Evolutionary conservation across 1,140 invertebrate genomes (phyloP).

Genomic region (Cydia fagiglandana): DNA sequence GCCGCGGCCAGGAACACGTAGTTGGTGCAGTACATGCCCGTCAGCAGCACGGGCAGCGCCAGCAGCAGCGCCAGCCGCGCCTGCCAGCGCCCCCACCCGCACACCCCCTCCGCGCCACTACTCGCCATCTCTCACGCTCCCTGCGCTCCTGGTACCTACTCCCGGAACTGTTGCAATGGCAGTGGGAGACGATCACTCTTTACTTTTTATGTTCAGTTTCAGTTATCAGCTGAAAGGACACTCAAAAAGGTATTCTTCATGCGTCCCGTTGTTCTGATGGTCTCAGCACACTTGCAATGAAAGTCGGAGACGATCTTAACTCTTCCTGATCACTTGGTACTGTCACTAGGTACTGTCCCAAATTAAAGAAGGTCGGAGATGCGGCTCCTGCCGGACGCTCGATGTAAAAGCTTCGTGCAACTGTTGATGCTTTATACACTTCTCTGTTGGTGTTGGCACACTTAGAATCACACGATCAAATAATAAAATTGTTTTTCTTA

Average conservation of each 20-base stretch:
- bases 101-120: slow-evolving; percentile 44
- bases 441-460: no score
- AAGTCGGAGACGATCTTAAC: no score
- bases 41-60: slow-evolving; percentile 80
- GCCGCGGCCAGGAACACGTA: slow-evolving; percentile 82
- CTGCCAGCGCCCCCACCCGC: slow-evolving; percentile 65
- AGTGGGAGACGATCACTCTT: neutral
- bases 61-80: slow-evolving; percentile 65
- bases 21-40: slow-evolving; percentile 81
- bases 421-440: no score
- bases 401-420: neutral
- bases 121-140: slow-evolving; percentile 12
- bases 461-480: no score
- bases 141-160: neutral
- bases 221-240: no score
- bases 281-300: no score
- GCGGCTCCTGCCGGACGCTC: neutral
- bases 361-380: no score
- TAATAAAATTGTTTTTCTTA: no score
- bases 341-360: no score
- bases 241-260: neutral
- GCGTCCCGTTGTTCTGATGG: neutral
- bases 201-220: no score
- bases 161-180: neutral
- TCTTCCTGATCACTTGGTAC: no score